phyloP scores from a whole-genome alignment of 2,113 vertebrate species.

The Paramisgurnus dabryanus region DNA sequence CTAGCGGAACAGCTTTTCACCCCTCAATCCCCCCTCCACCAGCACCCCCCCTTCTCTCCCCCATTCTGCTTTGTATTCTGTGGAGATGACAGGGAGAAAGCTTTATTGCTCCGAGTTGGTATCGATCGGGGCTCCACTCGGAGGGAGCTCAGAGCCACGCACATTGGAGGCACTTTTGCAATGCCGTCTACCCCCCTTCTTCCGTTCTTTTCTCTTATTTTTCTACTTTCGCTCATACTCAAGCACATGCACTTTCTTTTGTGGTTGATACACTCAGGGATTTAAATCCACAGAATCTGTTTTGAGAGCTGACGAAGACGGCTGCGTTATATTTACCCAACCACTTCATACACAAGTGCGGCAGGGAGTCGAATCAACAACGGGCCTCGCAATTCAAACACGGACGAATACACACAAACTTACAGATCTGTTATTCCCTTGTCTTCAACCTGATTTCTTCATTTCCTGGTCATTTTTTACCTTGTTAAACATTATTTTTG shows the following conservation, averaged over 20 bases:
- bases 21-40: slow-evolving; percentile 56
- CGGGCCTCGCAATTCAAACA: slow-evolving; percentile 27
- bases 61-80: slow-evolving; percentile 68
- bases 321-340: slow-evolving; percentile 48
- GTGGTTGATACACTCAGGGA: slow-evolving; percentile 23
- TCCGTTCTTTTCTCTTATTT: slow-evolving; percentile 17
- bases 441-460: slow-evolving; percentile 12
- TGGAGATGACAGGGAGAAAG: slow-evolving; percentile 75
- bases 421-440: slow-evolving; percentile 15
- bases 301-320: slow-evolving; percentile 51
- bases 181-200: slow-evolving; percentile 59
- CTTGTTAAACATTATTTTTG: slow-evolving; percentile 12
- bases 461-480: neutral
- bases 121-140: slow-evolving; percentile 80
- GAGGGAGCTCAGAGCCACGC: slow-evolving; percentile 70
- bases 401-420: slow-evolving; percentile 34
- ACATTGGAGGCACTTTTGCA: slow-evolving; percentile 72
- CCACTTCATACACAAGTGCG: slow-evolving; percentile 5
- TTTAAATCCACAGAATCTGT: slow-evolving; percentile 50
- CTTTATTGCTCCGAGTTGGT: slow-evolving; percentile 85
- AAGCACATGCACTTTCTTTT: slow-evolving; percentile 32
- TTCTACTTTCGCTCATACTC: slow-evolving; percentile 33
- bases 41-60: slow-evolving; percentile 48
- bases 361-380: slow-evolving; percentile 33
- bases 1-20: slow-evolving; percentile 77